Percentiles rank a stretch among this genome's conserved stretches.
Evolutionary conservation across 2,888 invertebrate genomes (phyloP).

Genomic region (Julus scandinavius): DNA sequence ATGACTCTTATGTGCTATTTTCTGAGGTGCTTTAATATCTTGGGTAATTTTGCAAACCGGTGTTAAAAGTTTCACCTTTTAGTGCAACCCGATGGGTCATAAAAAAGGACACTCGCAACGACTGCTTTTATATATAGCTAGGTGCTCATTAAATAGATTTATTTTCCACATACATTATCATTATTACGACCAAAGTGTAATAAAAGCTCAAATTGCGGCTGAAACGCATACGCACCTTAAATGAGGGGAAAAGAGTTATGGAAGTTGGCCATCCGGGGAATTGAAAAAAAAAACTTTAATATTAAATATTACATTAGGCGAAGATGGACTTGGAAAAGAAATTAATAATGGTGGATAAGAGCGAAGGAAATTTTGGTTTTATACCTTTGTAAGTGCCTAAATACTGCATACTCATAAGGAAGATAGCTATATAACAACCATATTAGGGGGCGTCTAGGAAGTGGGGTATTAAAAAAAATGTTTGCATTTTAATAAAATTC

Average conservation of each 20-base stretch:
- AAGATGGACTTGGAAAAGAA: not conserved
- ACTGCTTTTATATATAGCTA: not conserved
- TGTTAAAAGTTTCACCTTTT: slow-evolving; percentile 39
- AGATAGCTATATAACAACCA: not conserved
- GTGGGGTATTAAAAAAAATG: slow-evolving; percentile 22
- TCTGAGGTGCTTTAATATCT: slow-evolving; percentile 1
- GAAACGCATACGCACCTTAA: slow-evolving; percentile 1
- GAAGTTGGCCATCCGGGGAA: slow-evolving; percentile 12
- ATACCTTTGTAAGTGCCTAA: not conserved
- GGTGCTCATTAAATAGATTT: slow-evolving; percentile 42
- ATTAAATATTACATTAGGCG: slow-evolving; percentile 1
- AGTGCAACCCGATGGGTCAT: not conserved
- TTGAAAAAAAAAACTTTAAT: slow-evolving; percentile 3
- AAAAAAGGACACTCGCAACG: slow-evolving; percentile 30
- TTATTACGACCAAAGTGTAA: slow-evolving; percentile 32
- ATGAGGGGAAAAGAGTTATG: slow-evolving; percentile 22
- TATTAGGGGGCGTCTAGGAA: not conserved
- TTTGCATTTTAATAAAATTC: not conserved
- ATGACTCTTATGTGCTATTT: not conserved
- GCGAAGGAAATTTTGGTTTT: not conserved
- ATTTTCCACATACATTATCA: slow-evolving; percentile 38
- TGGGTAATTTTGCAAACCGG: slow-evolving; percentile 22
- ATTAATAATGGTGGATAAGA: slow-evolving; percentile 1
- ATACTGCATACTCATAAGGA: not conserved
- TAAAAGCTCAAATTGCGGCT: slow-evolving; percentile 35